Evolutionary conservation across 2,797 vertebrate genomes (phyloP), one percentile per base, ranked within the genome.

Genomic region (Phalloptychus januarius): DNA sequence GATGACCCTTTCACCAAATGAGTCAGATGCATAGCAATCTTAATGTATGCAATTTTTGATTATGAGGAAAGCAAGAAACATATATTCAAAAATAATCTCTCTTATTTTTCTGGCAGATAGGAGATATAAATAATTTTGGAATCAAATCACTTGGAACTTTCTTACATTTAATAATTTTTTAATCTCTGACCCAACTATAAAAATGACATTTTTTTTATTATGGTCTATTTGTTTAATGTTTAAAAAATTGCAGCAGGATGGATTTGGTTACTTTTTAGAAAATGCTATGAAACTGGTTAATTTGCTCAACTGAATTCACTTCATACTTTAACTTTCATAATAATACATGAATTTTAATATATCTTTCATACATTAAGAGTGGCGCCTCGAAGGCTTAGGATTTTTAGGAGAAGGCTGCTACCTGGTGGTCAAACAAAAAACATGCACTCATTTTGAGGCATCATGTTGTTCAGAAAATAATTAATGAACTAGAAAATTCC

Each of bases 361-460:
- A 56, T 38, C 40, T 71, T 28, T 28, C 5, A 69, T 25, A 69
- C 36, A 10, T 33, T n/a, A 20, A 38, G 2, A 28, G 13, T 15
- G 25, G 13, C 13, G 4, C 38, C 20, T 72, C 44, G 33, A 25
- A 38, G 45, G 25, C 4, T 75, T 44, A 58, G 65, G 13, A 75
- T 38, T 67, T 25, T 11, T 10, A 67, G 65, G 77, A 74, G 50
- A 33, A 63, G 33, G 71, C 76, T 82, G 89, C 83, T 86, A 80
- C 74, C 89, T 63, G 72, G 89, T 88, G 90, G 86, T 71, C 65
- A 58, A 76, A 78, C 25, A 28, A 23, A 23, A 40, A 77, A 23
- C 86, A 73, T 38, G 25, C 48, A 76, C 16, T 48, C 5, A 28
- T 69, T 11, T 38, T 25, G 15, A 28, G 13, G 20, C 12, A 12